Conservation (phyloP, 2,888 invertebrate genomes). For the Drosophila pseudotakahashii region DNA sequence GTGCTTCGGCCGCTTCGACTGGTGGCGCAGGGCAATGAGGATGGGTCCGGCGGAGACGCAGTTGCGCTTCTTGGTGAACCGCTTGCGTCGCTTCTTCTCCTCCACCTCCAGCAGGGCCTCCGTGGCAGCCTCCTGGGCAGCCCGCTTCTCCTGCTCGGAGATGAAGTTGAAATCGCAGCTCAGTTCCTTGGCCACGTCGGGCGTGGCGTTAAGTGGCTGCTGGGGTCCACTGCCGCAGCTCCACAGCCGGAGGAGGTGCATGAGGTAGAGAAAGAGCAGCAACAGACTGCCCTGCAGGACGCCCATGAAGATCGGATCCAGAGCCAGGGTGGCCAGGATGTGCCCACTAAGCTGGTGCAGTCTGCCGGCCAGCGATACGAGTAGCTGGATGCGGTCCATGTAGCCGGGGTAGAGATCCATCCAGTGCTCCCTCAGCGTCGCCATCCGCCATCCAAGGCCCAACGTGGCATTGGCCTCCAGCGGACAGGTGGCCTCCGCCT, state of each 20-base stretch:
- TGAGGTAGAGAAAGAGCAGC: conserved; percentile 74
- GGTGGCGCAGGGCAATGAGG: conserved; percentile 72
- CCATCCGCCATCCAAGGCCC: conserved; percentile 16
- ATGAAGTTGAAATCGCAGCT: conserved; percentile 78
- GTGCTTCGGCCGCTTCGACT: conserved; percentile 55
- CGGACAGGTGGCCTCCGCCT: conserved; percentile 52
- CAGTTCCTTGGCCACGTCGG: conserved; percentile 55
- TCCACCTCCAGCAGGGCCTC: conserved; percentile 79
- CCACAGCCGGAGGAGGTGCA: conserved; percentile 60
- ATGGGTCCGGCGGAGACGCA: conserved; percentile 83
- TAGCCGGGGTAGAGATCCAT: conserved; percentile 30
- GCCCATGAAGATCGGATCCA: conserved; percentile 75
- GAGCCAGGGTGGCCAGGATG: conserved; percentile 49
- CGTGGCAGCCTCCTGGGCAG: conserved; percentile 67
- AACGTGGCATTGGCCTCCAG: conserved; percentile 57
- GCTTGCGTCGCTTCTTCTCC: conserved; percentile 80
- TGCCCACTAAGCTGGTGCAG: conserved; percentile 23
- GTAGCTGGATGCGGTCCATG: conserved; percentile 39
- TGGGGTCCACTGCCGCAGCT: conserved; percentile 12
- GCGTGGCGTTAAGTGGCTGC: conserved; percentile 13
- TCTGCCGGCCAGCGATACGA: conserved; percentile 35
- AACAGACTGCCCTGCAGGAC: conserved; percentile 66
- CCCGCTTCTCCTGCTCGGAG: conserved; percentile 71
- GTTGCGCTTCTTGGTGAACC: conserved; percentile 79
- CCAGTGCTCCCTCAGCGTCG: conserved; percentile 37